Percentiles rank a stretch among this genome's conserved stretches.
These are phyloP conservation scores for Plebejus melissa DNA, from an alignment of 2,888 invertebrate genomes.

Conservation along the genomic window DNA sequence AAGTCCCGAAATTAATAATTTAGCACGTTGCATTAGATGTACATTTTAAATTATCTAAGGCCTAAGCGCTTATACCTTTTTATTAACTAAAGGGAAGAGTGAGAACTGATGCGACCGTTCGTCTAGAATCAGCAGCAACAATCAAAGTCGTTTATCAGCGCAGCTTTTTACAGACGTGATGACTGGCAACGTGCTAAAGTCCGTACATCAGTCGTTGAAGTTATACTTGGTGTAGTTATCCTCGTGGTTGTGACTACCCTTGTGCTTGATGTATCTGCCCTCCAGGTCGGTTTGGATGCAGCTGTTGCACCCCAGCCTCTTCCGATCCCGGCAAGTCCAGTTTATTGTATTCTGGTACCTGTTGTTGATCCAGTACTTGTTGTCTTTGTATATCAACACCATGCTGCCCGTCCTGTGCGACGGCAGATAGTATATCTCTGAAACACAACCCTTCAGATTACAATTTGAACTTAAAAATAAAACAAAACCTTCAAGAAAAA, in stretches of 20 bases:
- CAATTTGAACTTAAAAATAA: slow-evolving; percentile 31
- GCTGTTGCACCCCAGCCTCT: slow-evolving; percentile 67
- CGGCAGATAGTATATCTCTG: slow-evolving; percentile 71
- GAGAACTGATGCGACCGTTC: background rate
- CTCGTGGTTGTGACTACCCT: slow-evolving; percentile 67
- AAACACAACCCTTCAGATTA: slow-evolving; percentile 42
- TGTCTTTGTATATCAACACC: slow-evolving; percentile 72
- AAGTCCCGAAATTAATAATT: background rate
- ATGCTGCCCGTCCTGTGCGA: slow-evolving; percentile 73
- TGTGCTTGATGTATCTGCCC: slow-evolving; percentile 68
- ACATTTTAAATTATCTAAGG: background rate
- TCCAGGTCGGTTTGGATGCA: slow-evolving; percentile 70
- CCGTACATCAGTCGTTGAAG: slow-evolving; percentile 64
- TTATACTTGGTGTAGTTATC: slow-evolving; percentile 73
- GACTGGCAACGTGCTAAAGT: slow-evolving; percentile 38
- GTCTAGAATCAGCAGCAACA: background rate
- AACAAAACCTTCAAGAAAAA: slow-evolving; percentile 32
- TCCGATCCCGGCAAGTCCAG: slow-evolving; percentile 71
- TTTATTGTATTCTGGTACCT: slow-evolving; percentile 73
- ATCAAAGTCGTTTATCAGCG: slow-evolving; percentile 19
- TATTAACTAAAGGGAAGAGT: background rate
- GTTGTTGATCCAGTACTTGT: slow-evolving; percentile 75
- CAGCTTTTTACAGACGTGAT: slow-evolving; percentile 46
- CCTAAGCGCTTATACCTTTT: background rate
- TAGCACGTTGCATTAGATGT: slow-evolving; percentile 10